Percentiles rank a stretch among this genome's conserved stretches.
phyloP scores from a whole-genome alignment of 2,888 invertebrate species.

The Cephalotes varians region DNA sequence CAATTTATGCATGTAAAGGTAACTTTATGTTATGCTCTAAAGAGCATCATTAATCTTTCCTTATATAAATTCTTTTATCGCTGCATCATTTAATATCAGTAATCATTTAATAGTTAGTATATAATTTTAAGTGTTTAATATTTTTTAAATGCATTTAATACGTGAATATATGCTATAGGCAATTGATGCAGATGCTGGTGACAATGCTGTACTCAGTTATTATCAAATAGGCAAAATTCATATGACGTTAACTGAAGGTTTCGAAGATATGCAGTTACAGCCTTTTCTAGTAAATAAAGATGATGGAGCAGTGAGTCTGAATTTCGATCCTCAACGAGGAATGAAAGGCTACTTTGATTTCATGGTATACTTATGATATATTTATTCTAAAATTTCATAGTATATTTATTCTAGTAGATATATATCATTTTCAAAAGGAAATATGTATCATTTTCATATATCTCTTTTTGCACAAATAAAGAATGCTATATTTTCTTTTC shows the following conservation, averaged over 20 bases:
- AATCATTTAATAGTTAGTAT: background rate
- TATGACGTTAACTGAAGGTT: slow-evolving; percentile 94
- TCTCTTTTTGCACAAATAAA: background rate
- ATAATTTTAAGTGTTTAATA: background rate
- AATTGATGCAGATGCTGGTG: slow-evolving; percentile 91
- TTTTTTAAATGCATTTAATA: slow-evolving; percentile 7
- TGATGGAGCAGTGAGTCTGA: slow-evolving; percentile 94
- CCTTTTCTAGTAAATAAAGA: slow-evolving; percentile 94
- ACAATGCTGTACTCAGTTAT: slow-evolving; percentile 92
- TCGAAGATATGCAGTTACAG: slow-evolving; percentile 92
- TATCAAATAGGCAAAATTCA: slow-evolving; percentile 93
- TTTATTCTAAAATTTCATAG: too few species aligned
- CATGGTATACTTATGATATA: slow-evolving; percentile 89
- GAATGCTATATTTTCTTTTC: background rate
- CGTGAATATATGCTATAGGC: slow-evolving; percentile 87
- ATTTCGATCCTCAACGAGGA: slow-evolving; percentile 97
- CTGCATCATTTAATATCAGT: background rate
- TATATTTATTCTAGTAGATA: too few species aligned
- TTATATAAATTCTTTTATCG: background rate
- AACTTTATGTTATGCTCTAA: slow-evolving; percentile 52
- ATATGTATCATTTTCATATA: too few species aligned
- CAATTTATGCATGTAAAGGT: slow-evolving; percentile 95
- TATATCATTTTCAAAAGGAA: background rate
- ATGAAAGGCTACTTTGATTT: slow-evolving; percentile 99
- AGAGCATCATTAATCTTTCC: background rate